These are phyloP conservation scores for Grammomys dolichurus DNA, from an alignment of 2,113 vertebrate species.

Conservation along the genomic window DNA sequence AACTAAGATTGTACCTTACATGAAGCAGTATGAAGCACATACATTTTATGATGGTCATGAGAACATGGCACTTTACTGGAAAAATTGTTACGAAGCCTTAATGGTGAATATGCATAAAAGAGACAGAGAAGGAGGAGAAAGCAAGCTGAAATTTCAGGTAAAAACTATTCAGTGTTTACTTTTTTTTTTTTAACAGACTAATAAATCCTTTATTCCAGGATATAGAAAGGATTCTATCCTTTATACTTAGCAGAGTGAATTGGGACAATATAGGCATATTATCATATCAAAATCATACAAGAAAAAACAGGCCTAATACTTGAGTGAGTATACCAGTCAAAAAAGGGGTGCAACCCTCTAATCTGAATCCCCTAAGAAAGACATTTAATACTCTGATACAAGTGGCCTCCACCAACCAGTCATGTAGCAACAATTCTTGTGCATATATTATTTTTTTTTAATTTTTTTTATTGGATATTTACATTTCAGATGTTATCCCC, in stretches of 20 bases:
- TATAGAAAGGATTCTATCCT: not conserved
- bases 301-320: not conserved
- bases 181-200: too few relatives aligned
- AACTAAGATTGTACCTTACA: constrained; percentile 96
- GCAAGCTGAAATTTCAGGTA: constrained; percentile 99
- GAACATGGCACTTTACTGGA: constrained; percentile 96
- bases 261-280: not conserved
- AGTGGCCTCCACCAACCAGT: not conserved
- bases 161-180: constrained; percentile 54
- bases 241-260: not conserved
- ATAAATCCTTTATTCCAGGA: not conserved
- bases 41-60: constrained; percentile 94
- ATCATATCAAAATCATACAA: not conserved
- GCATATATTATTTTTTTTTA: not conserved
- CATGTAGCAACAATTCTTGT: not conserved
- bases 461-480: too few relatives aligned
- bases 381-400: not conserved
- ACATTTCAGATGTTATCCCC: too few relatives aligned
- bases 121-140: constrained; percentile 96
- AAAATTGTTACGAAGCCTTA: constrained; percentile 95
- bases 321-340: not conserved
- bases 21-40: constrained; percentile 98
- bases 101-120: constrained; percentile 96
- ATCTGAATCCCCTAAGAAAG: not conserved
- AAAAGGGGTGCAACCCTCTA: not conserved